These are phyloP conservation scores for Paragorgia papillata DNA, from an alignment of 92 coral and sea anemone species.

Conservation along the genomic window DNA sequence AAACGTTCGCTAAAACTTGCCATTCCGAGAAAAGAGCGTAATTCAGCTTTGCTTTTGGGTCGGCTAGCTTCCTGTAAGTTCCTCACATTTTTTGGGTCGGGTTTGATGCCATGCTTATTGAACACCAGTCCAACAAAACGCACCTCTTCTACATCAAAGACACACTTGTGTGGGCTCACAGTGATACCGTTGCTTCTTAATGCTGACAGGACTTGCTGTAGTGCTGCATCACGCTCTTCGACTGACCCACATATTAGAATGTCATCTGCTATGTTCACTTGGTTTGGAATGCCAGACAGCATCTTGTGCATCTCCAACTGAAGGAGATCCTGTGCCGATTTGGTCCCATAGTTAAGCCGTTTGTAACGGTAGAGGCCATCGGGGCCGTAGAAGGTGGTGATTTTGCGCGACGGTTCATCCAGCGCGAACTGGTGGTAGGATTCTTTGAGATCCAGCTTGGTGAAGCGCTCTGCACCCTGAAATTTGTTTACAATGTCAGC, in stretches of 20 bases:
- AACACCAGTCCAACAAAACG: neutral
- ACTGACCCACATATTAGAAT: neutral
- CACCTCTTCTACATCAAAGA: conserved; percentile 11
- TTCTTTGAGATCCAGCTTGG: conserved; percentile 28
- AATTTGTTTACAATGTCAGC: conserved; percentile 11
- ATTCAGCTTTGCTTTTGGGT: conserved; percentile 23
- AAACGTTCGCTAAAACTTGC: conserved; percentile 35
- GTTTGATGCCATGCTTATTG: conserved; percentile 14
- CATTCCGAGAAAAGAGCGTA: neutral
- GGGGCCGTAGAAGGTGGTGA: conserved; percentile 21
- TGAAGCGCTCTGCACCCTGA: conserved; percentile 27
- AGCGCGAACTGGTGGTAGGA: conserved; percentile 31
- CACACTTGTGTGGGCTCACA: conserved; percentile 4
- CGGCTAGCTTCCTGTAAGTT: conserved; percentile 13
- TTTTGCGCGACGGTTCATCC: conserved; percentile 13
- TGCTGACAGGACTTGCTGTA: neutral
- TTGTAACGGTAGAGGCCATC: conserved; percentile 25
- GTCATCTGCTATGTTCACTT: conserved; percentile 6
- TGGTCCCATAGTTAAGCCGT: conserved; percentile 30
- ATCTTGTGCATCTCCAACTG: conserved; percentile 11
- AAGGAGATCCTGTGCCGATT: neutral
- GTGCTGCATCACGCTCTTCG: neutral
- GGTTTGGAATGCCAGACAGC: neutral
- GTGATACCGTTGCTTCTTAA: conserved; percentile 10
- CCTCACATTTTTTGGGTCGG: conserved; percentile 22